These are phyloP conservation scores for Erethizon dorsatum DNA, from an alignment of 2,797 vertebrate genomes.

Conservation along the genomic window DNA sequence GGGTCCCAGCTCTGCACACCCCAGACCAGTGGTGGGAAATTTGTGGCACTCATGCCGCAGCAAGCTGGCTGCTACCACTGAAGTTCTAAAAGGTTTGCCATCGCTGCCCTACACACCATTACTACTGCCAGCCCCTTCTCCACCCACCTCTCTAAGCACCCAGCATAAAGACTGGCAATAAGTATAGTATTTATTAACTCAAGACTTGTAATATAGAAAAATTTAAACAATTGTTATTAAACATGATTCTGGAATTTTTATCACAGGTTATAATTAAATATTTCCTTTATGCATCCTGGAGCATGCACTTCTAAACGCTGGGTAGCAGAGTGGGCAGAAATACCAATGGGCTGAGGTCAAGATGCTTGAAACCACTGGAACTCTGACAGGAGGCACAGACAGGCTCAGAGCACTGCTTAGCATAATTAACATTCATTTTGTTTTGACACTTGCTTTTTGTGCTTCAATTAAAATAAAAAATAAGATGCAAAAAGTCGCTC, in stretches of 20 bases:
- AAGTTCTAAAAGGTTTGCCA: not conserved
- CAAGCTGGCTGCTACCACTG: not conserved
- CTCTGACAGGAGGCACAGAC: not conserved
- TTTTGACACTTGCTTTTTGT: constrained; percentile 61
- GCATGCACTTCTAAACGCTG: not conserved
- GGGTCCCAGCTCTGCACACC: not conserved
- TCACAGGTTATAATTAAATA: not conserved
- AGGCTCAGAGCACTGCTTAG: not conserved
- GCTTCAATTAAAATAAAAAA: constrained; percentile 56
- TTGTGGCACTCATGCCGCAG: not conserved
- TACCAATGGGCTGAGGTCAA: not conserved
- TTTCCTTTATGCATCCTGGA: not conserved
- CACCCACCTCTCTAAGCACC: not conserved
- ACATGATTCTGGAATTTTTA: constrained; percentile 18
- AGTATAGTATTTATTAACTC: not conserved
- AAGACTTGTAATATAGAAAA: not conserved
- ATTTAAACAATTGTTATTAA: constrained; percentile 5
- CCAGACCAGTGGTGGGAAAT: not conserved
- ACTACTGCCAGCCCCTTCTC: too few relatives aligned
- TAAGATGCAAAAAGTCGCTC: not conserved
- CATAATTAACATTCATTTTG: not conserved
- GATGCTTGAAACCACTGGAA: not conserved
- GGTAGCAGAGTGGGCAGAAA: not conserved
- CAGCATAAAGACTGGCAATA: not conserved
- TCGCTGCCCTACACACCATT: not conserved